phyloP scores from a whole-genome alignment of 2,797 vertebrate species.

The Valencia hispanica region DNA sequence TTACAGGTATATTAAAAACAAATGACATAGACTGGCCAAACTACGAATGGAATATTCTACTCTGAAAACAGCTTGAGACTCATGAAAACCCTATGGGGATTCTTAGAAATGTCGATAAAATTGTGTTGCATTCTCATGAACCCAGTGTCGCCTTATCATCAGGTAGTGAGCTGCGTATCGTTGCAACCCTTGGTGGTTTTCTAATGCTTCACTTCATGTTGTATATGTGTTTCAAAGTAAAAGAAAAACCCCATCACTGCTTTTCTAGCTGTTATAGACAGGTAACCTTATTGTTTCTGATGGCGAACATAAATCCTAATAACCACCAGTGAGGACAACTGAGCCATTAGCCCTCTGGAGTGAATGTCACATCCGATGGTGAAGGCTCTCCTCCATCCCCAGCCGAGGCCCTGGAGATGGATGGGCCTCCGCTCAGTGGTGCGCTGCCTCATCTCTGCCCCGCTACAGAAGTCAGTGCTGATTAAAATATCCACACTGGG shows the following conservation, averaged over 20 bases:
- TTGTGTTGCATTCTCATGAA: too few relatives aligned
- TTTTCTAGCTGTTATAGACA: constrained; percentile 14
- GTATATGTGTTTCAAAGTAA: background rate
- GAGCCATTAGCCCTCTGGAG: constrained; percentile 55
- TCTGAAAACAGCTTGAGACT: background rate
- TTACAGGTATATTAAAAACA: background rate
- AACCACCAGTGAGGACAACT: constrained; percentile 54
- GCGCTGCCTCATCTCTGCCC: constrained; percentile 64
- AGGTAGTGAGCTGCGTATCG: background rate
- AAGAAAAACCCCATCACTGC: background rate
- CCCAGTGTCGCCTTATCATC: background rate
- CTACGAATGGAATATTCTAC: background rate
- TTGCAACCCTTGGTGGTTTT: background rate
- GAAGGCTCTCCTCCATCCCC: constrained; percentile 59
- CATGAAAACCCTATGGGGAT: background rate
- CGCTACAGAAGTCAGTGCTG: constrained; percentile 77
- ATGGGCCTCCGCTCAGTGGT: constrained; percentile 59
- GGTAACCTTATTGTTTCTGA: constrained; percentile 67
- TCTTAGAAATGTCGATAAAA: too few relatives aligned
- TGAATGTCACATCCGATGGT: constrained; percentile 66
- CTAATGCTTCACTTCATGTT: background rate
- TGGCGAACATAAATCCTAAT: constrained; percentile 65
- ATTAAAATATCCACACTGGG: constrained; percentile 83
- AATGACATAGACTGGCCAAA: background rate
- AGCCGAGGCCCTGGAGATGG: constrained; percentile 68